Conservation (phyloP, 2,797 vertebrate genomes). For the Numenius phaeopus region DNA sequence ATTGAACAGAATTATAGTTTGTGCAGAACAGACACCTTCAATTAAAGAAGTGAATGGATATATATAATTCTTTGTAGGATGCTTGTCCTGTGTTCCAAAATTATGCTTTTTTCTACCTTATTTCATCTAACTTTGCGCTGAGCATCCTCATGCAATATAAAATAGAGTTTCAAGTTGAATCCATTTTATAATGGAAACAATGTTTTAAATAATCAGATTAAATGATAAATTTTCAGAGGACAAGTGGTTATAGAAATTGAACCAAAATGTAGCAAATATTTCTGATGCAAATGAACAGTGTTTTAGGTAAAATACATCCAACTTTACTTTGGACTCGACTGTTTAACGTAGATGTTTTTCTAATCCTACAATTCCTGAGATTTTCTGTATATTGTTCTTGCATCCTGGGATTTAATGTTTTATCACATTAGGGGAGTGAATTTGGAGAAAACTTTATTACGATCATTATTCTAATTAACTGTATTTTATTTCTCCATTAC, state of each 20-base stretch:
- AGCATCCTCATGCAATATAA: background rate
- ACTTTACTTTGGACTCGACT: background rate
- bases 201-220: background rate
- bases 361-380: background rate
- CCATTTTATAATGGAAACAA: background rate
- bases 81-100: background rate
- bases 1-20: background rate
- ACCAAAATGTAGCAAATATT: background rate
- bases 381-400: background rate
- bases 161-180: background rate
- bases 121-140: background rate
- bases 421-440: accelerated
- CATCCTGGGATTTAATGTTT: background rate
- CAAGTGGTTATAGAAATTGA: background rate
- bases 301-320: background rate
- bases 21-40: background rate
- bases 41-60: background rate
- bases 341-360: background rate
- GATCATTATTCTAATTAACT: background rate
- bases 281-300: background rate
- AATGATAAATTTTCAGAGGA: background rate
- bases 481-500: background rate
- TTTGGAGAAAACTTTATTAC: background rate
- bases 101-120: background rate
- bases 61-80: background rate